Percentiles rank a stretch among this genome's conserved stretches.
Conservation (phyloP, 2,888 invertebrate genomes). For the Folsomia manolachei region DNA sequence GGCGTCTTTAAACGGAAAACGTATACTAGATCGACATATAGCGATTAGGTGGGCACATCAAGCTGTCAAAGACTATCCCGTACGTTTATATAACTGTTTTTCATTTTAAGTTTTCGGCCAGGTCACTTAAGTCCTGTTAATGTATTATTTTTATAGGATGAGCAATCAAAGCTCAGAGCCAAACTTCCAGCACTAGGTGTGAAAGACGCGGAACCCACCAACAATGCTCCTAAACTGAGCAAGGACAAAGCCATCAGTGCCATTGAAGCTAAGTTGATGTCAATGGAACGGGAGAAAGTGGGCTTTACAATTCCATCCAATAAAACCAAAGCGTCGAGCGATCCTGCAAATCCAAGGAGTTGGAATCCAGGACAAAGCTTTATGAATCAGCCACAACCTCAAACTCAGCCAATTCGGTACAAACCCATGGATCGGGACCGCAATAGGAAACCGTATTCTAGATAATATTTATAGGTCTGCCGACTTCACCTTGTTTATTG, state of each 20-base stretch:
- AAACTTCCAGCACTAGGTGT: conserved; percentile 57
- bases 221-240: conserved; percentile 62
- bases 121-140: not conserved
- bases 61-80: conserved; percentile 28
- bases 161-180: conserved; percentile 70
- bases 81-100: conserved; percentile 10
- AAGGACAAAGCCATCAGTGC: conserved; percentile 74
- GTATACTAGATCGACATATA: conserved; percentile 70
- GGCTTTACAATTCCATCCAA: conserved; percentile 17
- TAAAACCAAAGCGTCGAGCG: not conserved
- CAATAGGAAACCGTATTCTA: conserved; percentile 11
- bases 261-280: conserved; percentile 80
- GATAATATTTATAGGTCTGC: no score
- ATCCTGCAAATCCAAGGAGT: not conserved
- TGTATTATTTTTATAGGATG: conserved; percentile 60
- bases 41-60: conserved; percentile 70
- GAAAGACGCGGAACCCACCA: conserved; percentile 58
- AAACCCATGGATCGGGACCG: not conserved
- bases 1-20: conserved; percentile 69
- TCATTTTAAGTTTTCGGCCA: not conserved
- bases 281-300: conserved; percentile 61
- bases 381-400: not conserved
- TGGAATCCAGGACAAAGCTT: not conserved
- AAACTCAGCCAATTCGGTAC: not conserved
- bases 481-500: no score